Base-by-base conservation (phyloP, 2,113 vertebrate genomes). In the Argyrosomus japonicus region DNA sequence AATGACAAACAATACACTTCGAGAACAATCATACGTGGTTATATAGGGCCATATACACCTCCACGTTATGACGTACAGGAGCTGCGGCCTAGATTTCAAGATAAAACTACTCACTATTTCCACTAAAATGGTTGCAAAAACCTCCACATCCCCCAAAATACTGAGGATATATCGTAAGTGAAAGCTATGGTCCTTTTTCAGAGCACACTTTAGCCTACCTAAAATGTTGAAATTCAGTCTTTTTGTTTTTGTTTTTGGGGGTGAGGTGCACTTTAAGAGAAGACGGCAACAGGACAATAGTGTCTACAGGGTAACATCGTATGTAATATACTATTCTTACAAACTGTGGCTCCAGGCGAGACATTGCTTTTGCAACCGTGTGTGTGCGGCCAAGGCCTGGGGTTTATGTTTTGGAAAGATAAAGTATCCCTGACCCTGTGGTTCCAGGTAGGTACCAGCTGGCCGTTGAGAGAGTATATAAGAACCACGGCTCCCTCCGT, bases 361-460 rank as follows among this genome's bases (percentile, higher is more conserved):
- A 93, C 90, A 92, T 92, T 88, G 90, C 86, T 91, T 92, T 82
- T 86, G 76, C 83, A 87, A 47, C 82, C 68, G 74, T 45, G 75
- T 76, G 81, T 87, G 81, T 87, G 82, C 61, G 72, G 75, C 77
- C 81, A 68, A 74, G 89, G 86, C 90, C 92, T 45, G 88, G 76
- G 91, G 90, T 92, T 93, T 91, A 88, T 92, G 84, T 89, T 90
- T 91, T 90, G 88, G 83, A 87, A 89, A 92, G 92, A 94, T 91
- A 86, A 92, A 93, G 87, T 88, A 90, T 88, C 88, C 79, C 84
- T 82, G 79, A 90, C 90, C 82, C 89, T 56, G 68, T 88, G 87
- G 70, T 92, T 93, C 83, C 82, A 92, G 91, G 90, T 91, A 90
- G 89, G 81, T 81, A 86, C 81, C 82, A 88, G 88, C 79, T 88